Evolutionary conservation across 2,113 vertebrate species (phyloP).

Genomic region (Mesembrinibis cayennensis): DNA sequence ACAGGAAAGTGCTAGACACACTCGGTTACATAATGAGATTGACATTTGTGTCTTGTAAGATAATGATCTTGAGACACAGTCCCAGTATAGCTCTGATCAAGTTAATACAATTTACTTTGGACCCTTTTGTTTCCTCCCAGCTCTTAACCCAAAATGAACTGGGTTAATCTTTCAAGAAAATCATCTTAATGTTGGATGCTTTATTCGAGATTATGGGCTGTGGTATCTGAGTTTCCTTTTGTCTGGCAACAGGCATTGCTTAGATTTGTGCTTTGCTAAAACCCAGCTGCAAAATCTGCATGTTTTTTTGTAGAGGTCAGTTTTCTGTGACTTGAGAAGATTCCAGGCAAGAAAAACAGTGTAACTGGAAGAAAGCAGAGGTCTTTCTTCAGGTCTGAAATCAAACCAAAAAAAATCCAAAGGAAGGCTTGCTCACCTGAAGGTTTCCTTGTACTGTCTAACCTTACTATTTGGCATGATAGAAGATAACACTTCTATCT

Average conservation of each 20-base stretch:
- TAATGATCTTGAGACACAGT: constrained; percentile 33
- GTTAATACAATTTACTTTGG: constrained; percentile 23
- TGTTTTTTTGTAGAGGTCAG: fast-evolving
- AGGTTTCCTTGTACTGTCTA: not conserved
- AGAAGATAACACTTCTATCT: not conserved
- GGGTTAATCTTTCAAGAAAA: not conserved
- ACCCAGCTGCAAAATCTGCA: not conserved
- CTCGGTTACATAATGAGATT: constrained; percentile 36
- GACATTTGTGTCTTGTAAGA: constrained; percentile 46
- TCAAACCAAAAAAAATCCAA: not conserved
- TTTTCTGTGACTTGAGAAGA: not conserved
- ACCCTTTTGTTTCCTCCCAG: not conserved
- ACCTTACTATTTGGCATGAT: not conserved
- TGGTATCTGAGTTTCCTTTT: not conserved
- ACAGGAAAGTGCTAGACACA: constrained; percentile 20
- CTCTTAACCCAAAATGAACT: constrained; percentile 4
- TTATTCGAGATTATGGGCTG: not conserved
- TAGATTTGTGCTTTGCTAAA: not conserved
- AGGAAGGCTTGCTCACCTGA: not conserved
- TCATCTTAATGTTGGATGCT: not conserved
- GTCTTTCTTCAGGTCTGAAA: not conserved
- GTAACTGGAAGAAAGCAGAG: not conserved
- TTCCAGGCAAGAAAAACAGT: not conserved
- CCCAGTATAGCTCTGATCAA: not conserved
- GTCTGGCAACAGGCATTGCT: not conserved